Percentiles rank a stretch among this genome's conserved stretches.
phyloP scores from a whole-genome alignment of 2,797 vertebrate genomes.

The Antennarius maculatus region DNA sequence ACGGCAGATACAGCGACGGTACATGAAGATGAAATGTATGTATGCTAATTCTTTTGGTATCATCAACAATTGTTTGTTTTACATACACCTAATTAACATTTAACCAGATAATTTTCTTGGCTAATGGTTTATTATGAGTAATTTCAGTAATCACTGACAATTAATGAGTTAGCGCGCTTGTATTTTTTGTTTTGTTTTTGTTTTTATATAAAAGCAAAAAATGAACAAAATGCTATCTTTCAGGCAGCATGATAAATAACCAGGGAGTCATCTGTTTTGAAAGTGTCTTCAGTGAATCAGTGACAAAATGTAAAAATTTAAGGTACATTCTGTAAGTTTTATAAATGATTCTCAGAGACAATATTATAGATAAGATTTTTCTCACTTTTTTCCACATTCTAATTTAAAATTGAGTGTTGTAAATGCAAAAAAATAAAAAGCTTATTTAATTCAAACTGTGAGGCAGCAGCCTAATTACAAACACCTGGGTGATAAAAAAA shows the following conservation, averaged over 20 bases:
- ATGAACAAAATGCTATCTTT: slow-evolving; percentile 1
- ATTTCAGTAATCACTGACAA: slow-evolving; percentile 15
- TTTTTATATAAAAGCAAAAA: slow-evolving; percentile 9
- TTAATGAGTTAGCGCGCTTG: slow-evolving; percentile 16
- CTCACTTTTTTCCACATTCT: slow-evolving; percentile 17
- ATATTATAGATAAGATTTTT: slow-evolving; percentile 2
- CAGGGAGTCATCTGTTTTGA: slow-evolving; percentile 6
- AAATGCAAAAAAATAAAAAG: slow-evolving; percentile 17
- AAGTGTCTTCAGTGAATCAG: background rate
- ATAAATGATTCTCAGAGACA: background rate
- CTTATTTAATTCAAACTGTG: slow-evolving; percentile 27
- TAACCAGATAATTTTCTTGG: slow-evolving; percentile 11
- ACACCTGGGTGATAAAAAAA: slow-evolving; percentile 35
- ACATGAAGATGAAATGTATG: no score
- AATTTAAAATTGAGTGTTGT: slow-evolving; percentile 15
- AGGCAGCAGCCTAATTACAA: slow-evolving; percentile 39
- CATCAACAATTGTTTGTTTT: no score
- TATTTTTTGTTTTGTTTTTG: background rate
- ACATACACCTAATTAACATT: slow-evolving; percentile 6
- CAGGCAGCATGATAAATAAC: slow-evolving; percentile 12
- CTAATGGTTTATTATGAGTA: slow-evolving; percentile 4
- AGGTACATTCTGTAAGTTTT: background rate
- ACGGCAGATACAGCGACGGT: no score
- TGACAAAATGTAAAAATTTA: background rate
- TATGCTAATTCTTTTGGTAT: no score